Conservation (phyloP, 2,888 invertebrate genomes). For the Synanthedon myopaeformis region DNA sequence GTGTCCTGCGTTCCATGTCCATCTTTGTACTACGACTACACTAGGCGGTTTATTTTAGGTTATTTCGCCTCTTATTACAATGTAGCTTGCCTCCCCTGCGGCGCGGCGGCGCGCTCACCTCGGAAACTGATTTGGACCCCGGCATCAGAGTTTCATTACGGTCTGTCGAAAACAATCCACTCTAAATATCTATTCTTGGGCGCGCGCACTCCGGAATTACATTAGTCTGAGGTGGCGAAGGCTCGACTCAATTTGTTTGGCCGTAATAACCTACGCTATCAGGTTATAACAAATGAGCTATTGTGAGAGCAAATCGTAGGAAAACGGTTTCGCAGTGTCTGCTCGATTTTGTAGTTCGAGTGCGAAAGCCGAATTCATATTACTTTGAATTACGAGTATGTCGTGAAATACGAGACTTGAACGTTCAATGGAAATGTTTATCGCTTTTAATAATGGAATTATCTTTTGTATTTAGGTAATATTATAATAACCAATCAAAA, state of each 20-base stretch:
- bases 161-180: slow-evolving; percentile 72
- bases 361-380: not conserved
- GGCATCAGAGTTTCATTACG: slow-evolving; percentile 70
- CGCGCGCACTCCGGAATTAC: slow-evolving; percentile 66
- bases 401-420: too few species aligned
- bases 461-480: too few species aligned
- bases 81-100: slow-evolving; percentile 61
- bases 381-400: not conserved
- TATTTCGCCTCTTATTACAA: slow-evolving; percentile 68
- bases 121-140: slow-evolving; percentile 65
- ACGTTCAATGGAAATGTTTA: too few species aligned
- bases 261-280: slow-evolving; percentile 66
- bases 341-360: slow-evolving; percentile 43
- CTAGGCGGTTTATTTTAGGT: slow-evolving; percentile 65
- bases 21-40: slow-evolving; percentile 49
- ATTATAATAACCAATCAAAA: too few species aligned
- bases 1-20: slow-evolving; percentile 48
- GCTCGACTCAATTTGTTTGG: slow-evolving; percentile 71
- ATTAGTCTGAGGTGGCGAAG: slow-evolving; percentile 72
- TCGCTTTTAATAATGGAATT: not conserved
- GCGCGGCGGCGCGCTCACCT: slow-evolving; percentile 54
- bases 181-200: slow-evolving; percentile 71
- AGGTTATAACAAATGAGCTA: slow-evolving; percentile 69
- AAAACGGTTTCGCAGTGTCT: slow-evolving; percentile 58
- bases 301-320: slow-evolving; percentile 61